Evolutionary conservation across 2,888 invertebrate genomes (phyloP).

Genomic region (Epirrita christyi): DNA sequence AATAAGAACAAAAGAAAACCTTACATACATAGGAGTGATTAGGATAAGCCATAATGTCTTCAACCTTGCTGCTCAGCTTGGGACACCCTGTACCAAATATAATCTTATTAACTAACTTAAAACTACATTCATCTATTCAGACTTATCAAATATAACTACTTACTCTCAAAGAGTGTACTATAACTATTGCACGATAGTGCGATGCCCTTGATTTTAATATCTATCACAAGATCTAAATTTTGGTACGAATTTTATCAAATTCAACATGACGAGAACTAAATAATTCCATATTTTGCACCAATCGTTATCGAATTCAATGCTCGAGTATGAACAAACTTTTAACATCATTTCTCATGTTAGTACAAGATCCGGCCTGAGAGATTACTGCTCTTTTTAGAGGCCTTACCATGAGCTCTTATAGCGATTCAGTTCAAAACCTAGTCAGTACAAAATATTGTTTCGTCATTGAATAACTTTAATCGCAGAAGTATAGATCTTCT

Average conservation of each 20-base stretch:
- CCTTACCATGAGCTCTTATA: too few species aligned
- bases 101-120: conserved; percentile 1
- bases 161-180: conserved; percentile 51
- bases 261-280: background rate
- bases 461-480: too few species aligned
- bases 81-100: background rate
- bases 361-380: too few species aligned
- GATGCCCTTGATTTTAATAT: background rate
- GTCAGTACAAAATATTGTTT: too few species aligned
- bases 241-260: conserved; percentile 28
- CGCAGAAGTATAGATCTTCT: too few species aligned
- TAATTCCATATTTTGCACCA: conserved; percentile 14
- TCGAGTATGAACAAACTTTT: background rate
- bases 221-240: conserved; percentile 44
- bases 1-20: too few species aligned
- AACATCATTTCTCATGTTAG: too few species aligned
- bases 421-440: too few species aligned
- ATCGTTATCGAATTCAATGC: conserved; percentile 16
- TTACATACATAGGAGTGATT: too few species aligned
- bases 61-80: too few species aligned
- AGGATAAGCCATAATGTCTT: too few species aligned
- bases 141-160: conserved; percentile 19
- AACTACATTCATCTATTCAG: conserved; percentile 36
- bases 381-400: too few species aligned
- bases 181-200: background rate